Percentiles rank a stretch among this genome's conserved stretches.
Evolutionary conservation across 2,797 vertebrate species (phyloP).

Genomic region (Manis crassicaudata): DNA sequence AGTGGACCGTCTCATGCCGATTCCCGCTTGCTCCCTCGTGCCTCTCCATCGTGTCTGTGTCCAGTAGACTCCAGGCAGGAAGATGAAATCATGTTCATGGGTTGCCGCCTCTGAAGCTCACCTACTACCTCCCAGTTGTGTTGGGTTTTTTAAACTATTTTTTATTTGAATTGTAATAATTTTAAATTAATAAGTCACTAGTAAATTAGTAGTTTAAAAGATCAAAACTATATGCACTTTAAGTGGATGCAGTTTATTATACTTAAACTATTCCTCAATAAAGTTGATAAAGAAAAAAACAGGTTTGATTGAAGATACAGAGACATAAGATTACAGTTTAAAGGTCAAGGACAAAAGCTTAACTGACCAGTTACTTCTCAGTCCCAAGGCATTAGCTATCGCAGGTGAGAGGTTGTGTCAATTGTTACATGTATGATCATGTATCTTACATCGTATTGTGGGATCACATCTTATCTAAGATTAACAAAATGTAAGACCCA

Average conservation of each 20-base stretch:
- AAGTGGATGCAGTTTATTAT: not conserved
- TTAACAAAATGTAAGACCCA: not conserved
- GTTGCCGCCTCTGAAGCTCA: not conserved
- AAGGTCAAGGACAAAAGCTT: not conserved
- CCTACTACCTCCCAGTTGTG: not conserved
- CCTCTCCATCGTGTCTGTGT: not conserved
- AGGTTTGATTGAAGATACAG: not conserved
- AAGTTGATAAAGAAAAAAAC: not conserved
- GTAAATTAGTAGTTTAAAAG: conserved; percentile 19
- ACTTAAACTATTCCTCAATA: not conserved
- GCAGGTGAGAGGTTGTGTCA: not conserved
- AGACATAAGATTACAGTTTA: not conserved
- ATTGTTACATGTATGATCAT: not conserved
- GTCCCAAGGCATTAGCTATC: not conserved
- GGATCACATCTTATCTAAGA: not conserved
- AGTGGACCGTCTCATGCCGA: not conserved
- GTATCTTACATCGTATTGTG: not conserved
- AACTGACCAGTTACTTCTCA: not conserved
- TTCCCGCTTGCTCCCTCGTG: not conserved
- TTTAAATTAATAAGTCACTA: conserved; percentile 7
- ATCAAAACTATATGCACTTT: not conserved
- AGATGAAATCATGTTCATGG: not conserved
- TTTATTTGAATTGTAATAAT: not conserved
- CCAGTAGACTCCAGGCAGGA: not conserved
- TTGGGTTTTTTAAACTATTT: not conserved